Evolutionary conservation across 2,113 vertebrate genomes (phyloP), one percentile per base, ranked within the genome.

Genomic region (Etheostoma spectabile): DNA sequence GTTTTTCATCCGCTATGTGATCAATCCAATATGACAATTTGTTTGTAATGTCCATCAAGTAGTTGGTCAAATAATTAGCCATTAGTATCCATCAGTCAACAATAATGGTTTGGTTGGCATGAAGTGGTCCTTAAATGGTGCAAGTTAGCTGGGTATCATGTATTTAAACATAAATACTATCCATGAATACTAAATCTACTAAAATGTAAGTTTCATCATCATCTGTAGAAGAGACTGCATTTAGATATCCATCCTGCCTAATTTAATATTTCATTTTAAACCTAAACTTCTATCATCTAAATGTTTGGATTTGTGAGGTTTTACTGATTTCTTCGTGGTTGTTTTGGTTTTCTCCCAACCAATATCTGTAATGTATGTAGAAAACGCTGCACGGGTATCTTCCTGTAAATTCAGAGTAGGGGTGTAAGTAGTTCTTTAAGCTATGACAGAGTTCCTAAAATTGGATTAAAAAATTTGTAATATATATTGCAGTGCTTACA

Each of bases 231-330:
- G 6, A 42, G 48, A 49, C 70, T 68, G 27, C 27, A 60, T 67
- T 64, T 22, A 63, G 55, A 59, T 53, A 48, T 60, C 18, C 69
- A 55, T 19, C 10, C 21, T 27, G 3, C 13, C 21, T 57, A 21
- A 63, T 82, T 65, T 76, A 38, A 52, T 38, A 42, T 84, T 74
- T 65, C 48, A 79, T 90, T 77, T 79, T 7, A 53, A 69, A 66
- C 82, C 30, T 65, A 22, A 60, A 51, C 16, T 27, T 74, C 48
- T 22, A 2, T 30, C 63, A 33, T 33, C 14, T 46, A 52, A 71
- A 63, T 67, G 33, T 83, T 60, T 77, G 60, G 55, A 67, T 71
- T 52, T 56, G n/a, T 66, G 73, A 71, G n/a, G 24, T 77, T 70
- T 68, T 53, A 57, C 62, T 55, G 59, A 6, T 52, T 48, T 15